These are phyloP conservation scores for Unio pictorum DNA, from an alignment of 2,888 invertebrate genomes.

Conservation along the genomic window DNA sequence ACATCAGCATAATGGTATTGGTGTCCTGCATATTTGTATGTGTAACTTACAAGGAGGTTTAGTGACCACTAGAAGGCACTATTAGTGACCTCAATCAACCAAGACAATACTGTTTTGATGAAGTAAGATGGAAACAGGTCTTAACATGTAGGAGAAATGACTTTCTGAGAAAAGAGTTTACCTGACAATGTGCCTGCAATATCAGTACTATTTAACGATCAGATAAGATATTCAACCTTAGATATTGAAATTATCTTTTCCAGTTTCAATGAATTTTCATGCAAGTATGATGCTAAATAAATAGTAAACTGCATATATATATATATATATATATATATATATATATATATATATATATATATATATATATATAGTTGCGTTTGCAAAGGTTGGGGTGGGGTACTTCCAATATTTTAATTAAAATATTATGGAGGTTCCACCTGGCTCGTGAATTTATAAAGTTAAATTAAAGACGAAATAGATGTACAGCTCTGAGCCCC, in stretches of 20 bases:
- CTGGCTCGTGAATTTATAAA: no score
- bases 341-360: no score
- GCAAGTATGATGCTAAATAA: not conserved
- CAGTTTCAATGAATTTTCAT: not conserved
- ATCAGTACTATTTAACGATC: constrained; percentile 4
- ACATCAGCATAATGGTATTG: no score
- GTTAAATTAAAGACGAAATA: no score
- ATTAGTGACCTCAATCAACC: constrained; percentile 2
- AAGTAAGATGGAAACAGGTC: constrained; percentile 7
- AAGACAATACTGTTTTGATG: constrained; percentile 6
- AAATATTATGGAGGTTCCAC: no score
- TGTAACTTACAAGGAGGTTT: not conserved
- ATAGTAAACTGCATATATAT: not conserved
- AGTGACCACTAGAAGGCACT: not conserved
- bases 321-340: no score
- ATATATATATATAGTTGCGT: no score
- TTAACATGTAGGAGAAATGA: constrained; percentile 1
- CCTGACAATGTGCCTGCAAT: not conserved
- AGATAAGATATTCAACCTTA: not conserved
- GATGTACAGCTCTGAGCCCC: no score
- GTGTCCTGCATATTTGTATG: not conserved
- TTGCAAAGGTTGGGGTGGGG: no score
- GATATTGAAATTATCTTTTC: constrained; percentile 4
- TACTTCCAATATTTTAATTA: no score
- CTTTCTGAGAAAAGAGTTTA: constrained; percentile 1